phyloP scores from a whole-genome alignment of 2,113 vertebrate genomes.

The Proteles cristata region DNA sequence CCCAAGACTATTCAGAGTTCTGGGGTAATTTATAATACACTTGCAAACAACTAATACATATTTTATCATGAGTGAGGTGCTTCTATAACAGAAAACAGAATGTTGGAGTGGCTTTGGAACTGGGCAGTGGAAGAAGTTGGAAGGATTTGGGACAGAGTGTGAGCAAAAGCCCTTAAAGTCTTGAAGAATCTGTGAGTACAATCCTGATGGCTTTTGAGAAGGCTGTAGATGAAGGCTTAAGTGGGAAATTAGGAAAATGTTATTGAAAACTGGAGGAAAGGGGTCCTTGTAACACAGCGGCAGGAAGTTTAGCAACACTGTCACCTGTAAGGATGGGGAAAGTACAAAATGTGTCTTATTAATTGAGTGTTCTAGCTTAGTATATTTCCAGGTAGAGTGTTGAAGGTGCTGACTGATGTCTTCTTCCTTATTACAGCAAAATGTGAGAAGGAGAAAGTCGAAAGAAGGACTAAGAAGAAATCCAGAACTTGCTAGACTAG shows the following conservation, averaged over 20 bases:
- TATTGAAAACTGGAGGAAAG: slow-evolving; percentile 1
- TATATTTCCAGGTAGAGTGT: neutral
- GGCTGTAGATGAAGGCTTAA: neutral
- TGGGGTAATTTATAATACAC: neutral
- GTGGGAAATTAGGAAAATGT: neutral
- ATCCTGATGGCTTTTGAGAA: neutral
- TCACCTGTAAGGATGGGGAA: neutral
- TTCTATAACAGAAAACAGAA: slow-evolving; percentile 11
- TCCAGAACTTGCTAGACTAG: neutral
- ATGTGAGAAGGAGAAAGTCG: neutral
- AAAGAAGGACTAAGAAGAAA: neutral
- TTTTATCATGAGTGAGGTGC: neutral
- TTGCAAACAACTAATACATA: neutral
- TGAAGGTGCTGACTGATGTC: neutral
- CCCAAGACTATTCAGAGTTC: neutral
- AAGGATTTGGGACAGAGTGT: neutral
- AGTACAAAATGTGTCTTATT: neutral
- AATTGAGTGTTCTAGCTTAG: neutral
- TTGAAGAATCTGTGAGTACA: neutral
- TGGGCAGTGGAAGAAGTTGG: neutral
- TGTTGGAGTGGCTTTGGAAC: neutral
- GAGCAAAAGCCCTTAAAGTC: neutral
- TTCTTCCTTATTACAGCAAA: slow-evolving; percentile 15
- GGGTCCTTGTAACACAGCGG: neutral
- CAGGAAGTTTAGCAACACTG: neutral